These are phyloP conservation scores for Streptopelia turtur DNA, from an alignment of 2,797 vertebrate species.

Conservation along the genomic window DNA sequence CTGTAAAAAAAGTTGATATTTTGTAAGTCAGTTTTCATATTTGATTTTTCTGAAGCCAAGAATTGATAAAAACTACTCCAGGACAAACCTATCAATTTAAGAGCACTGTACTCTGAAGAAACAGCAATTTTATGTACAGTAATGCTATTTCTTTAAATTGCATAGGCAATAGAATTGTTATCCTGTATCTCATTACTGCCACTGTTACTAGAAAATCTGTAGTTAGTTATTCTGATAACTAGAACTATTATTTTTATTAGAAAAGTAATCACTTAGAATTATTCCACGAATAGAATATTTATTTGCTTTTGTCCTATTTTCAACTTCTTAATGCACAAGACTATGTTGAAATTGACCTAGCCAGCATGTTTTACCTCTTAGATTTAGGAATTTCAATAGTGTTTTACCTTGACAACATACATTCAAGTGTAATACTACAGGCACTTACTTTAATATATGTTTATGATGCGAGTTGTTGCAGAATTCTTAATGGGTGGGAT, in stretches of 20 bases:
- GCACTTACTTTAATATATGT: not conserved
- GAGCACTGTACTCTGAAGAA: not conserved
- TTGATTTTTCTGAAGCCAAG: not conserved
- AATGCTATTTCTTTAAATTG: not conserved
- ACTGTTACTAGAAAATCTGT: not conserved
- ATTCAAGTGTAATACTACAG: not conserved
- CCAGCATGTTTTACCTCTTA: not conserved
- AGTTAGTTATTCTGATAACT: not conserved
- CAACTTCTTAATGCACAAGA: not conserved
- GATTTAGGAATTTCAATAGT: not conserved
- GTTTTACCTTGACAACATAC: not conserved
- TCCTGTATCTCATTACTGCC: not conserved
- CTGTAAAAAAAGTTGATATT: not conserved
- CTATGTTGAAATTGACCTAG: not conserved
- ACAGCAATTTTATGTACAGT: not conserved
- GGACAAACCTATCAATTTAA: not conserved
- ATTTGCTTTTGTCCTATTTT: constrained; percentile 22
- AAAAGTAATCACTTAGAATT: not conserved
- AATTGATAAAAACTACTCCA: not conserved
- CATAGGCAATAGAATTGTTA: not conserved
- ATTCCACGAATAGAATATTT: not conserved
- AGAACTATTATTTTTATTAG: not conserved
- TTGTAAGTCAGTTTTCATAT: not conserved
- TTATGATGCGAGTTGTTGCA: not conserved
- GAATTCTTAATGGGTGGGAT: not conserved